Conservation (phyloP, 1,140 invertebrate genomes). For the Ceratoteleas bidentatus region DNA sequence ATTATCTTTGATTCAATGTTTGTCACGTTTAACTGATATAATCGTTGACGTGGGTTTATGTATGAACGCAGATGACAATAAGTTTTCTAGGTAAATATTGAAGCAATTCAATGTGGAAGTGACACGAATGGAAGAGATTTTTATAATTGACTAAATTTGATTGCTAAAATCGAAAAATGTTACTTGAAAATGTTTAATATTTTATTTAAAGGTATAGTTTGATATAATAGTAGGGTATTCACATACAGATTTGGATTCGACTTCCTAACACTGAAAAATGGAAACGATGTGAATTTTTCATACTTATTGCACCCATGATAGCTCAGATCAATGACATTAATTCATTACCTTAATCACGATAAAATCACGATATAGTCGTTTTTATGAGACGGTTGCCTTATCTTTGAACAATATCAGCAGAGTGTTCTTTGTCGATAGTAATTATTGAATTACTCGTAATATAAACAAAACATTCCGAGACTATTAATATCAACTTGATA, state of each 20-base stretch:
- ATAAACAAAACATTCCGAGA: constrained; percentile 24
- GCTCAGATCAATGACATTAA: background rate
- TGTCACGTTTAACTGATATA: constrained; percentile 62
- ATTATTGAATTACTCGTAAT: constrained; percentile 26
- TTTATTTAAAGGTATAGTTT: background rate
- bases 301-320: background rate
- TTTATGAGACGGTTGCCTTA: constrained; percentile 24
- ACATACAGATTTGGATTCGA: no score
- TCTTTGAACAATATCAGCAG: constrained; percentile 25
- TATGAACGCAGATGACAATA: constrained; percentile 61
- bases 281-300: no score
- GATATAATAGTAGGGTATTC: background rate
- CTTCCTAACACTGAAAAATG: no score
- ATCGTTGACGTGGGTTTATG: constrained; percentile 55
- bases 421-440: constrained; percentile 28
- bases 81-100: constrained; percentile 59
- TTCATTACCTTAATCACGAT: constrained; percentile 6
- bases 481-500: no score
- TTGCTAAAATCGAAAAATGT: background rate
- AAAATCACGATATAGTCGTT: constrained; percentile 15
- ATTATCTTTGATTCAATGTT: constrained; percentile 56
- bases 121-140: constrained; percentile 44
- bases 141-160: constrained; percentile 3
- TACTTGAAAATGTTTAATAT: background rate
- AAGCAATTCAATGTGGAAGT: constrained; percentile 49